Conservation (phyloP, 2,888 invertebrate genomes). For the Amblyjoppa proteus region DNA sequence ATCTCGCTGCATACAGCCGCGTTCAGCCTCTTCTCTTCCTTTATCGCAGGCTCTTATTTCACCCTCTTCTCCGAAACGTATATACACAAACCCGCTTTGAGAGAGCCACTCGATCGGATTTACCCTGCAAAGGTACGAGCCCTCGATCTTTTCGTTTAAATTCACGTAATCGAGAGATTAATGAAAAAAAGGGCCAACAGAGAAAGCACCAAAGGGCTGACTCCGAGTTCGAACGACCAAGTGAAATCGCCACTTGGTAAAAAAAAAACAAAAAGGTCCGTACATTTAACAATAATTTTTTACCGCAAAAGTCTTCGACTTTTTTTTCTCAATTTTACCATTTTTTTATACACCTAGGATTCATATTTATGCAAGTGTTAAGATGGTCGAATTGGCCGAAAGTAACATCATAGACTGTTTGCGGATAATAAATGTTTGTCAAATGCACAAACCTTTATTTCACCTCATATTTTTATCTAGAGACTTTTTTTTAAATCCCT, state of each 20-base stretch:
- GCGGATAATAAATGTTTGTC: background rate
- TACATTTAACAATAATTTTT: no score
- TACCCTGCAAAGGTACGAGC: conserved; percentile 43
- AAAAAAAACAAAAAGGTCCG: background rate
- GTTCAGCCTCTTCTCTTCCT: conserved; percentile 10
- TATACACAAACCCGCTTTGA: conserved; percentile 49
- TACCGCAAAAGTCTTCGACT: no score
- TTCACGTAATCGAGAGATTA: conserved; percentile 36
- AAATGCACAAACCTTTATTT: background rate
- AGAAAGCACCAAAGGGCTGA: background rate
- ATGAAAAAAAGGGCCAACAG: conserved; percentile 1
- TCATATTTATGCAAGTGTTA: no score
- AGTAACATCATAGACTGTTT: no score
- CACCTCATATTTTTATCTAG: background rate
- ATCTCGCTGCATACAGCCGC: conserved; percentile 15
- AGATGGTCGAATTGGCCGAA: no score
- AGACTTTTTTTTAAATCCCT: background rate
- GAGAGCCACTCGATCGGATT: conserved; percentile 58
- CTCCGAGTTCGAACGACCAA: background rate
- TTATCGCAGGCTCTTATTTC: conserved; percentile 30
- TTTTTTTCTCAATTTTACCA: no score
- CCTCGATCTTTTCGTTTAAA: conserved; percentile 63
- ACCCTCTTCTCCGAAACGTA: conserved; percentile 18
- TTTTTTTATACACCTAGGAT: no score
- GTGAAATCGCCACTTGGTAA: background rate